Conservation (phyloP, 2,888 invertebrate species). For the Andricus quercusramuli region DNA sequence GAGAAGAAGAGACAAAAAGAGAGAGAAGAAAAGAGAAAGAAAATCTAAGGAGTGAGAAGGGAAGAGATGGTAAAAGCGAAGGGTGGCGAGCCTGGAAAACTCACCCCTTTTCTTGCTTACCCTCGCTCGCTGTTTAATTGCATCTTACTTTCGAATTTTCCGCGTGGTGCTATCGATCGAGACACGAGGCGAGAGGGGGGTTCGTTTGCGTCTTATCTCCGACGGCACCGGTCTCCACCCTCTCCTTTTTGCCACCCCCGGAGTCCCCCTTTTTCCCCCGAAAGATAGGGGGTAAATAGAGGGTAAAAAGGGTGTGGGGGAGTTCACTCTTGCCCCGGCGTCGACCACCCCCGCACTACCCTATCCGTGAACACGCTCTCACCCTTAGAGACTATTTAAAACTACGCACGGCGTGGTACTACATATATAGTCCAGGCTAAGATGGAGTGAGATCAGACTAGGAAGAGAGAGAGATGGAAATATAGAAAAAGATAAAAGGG, state of each 20-base stretch:
- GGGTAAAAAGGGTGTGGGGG: constrained; percentile 4
- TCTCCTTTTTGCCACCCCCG: constrained; percentile 48
- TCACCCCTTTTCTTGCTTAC: constrained; percentile 79
- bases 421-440: constrained; percentile 42
- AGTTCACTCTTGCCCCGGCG: constrained; percentile 63
- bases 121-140: constrained; percentile 79
- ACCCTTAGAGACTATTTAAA: constrained; percentile 76
- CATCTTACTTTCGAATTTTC: constrained; percentile 79
- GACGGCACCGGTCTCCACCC: constrained; percentile 69
- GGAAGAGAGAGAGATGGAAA: constrained; percentile 46
- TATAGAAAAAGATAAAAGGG: constrained; percentile 48
- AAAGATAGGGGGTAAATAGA: constrained; percentile 9
- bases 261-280: constrained; percentile 46
- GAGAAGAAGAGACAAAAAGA: constrained; percentile 55
- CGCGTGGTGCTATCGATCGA: constrained; percentile 79
- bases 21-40: constrained; percentile 53
- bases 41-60: constrained; percentile 48
- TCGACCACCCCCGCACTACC: constrained; percentile 60
- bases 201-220: constrained; percentile 79
- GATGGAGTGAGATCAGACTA: constrained; percentile 51
- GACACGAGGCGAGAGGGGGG: constrained; percentile 71
- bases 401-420: constrained; percentile 70
- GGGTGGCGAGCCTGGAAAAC: constrained; percentile 75
- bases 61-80: constrained; percentile 53
- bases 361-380: constrained; percentile 60